Conservation (phyloP, 2,888 invertebrate genomes). For the Coenonympha arcania region DNA sequence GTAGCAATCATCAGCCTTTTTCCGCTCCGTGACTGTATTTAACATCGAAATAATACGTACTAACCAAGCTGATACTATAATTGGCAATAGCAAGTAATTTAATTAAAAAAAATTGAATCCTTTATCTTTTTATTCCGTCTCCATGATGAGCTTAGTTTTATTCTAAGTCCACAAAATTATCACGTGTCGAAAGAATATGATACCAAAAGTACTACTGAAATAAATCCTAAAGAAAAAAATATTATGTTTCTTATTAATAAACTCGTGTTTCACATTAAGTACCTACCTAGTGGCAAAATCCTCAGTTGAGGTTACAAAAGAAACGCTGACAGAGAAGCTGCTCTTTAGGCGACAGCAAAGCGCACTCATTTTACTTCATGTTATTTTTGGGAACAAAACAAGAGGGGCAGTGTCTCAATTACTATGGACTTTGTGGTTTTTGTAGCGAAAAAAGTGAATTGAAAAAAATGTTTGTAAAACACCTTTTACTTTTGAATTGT, state of each 20-base stretch:
- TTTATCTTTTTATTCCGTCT: too few relatives aligned
- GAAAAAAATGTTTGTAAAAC: background rate
- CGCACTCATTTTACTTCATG: conserved; percentile 6
- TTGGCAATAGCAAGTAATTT: too few relatives aligned
- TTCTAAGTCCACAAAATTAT: too few relatives aligned
- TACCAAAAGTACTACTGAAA: too few relatives aligned
- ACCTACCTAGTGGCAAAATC: conserved; percentile 4
- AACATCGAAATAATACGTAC: too few relatives aligned
- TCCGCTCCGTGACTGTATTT: too few relatives aligned
- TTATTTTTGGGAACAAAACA: conserved; percentile 6
- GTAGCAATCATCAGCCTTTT: too few relatives aligned
- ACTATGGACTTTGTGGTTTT: conserved; percentile 1
- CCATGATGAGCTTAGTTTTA: too few relatives aligned
- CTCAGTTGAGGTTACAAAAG: conserved; percentile 1
- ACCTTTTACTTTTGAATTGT: background rate
- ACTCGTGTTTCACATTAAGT: conserved; percentile 1
- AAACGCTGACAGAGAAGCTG: conserved; percentile 2
- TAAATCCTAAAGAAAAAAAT: too few relatives aligned
- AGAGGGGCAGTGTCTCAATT: conserved; percentile 4
- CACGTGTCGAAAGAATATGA: too few relatives aligned
- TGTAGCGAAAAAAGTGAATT: background rate
- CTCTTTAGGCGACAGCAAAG: conserved; percentile 9
- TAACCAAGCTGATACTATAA: too few relatives aligned
- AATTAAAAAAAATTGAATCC: too few relatives aligned
- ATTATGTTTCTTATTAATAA: background rate